A percentile compares a stretch with the other conserved stretches of the same genome.
These are phyloP conservation scores for Acrobeloides nanus DNA, from an alignment of 2,888 invertebrate species.

Conservation along the genomic window DNA sequence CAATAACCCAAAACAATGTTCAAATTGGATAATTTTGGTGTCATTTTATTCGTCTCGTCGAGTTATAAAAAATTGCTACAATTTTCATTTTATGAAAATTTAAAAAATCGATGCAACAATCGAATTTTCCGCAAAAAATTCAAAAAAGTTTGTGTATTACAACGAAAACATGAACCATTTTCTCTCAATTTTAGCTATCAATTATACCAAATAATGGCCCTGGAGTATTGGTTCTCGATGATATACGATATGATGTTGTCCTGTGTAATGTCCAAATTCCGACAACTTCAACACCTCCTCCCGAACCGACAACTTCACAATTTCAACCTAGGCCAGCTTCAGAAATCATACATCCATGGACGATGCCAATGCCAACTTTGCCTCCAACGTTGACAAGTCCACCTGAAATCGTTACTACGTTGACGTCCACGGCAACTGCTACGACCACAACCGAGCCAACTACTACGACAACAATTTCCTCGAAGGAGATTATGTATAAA, in stretches of 20 bases:
- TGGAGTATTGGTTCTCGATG: constrained; percentile 44
- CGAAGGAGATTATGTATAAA: constrained; percentile 10
- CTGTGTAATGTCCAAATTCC: constrained; percentile 23
- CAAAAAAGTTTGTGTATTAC: too few relatives aligned
- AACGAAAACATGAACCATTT: too few relatives aligned
- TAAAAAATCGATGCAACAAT: too few relatives aligned
- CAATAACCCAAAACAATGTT: too few relatives aligned
- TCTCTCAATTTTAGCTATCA: constrained; percentile 31
- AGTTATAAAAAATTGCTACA: too few relatives aligned
- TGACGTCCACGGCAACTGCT: constrained; percentile 8
- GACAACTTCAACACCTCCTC: not conserved
- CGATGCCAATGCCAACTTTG: constrained; percentile 4
- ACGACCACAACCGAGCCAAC: constrained; percentile 10
- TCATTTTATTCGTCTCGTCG: too few relatives aligned
- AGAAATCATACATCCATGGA: constrained; percentile 4
- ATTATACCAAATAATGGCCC: constrained; percentile 36
- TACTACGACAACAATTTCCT: constrained; percentile 14
- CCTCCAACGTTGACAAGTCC: constrained; percentile 6
- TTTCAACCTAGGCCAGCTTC: not conserved
- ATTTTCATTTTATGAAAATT: too few relatives aligned
- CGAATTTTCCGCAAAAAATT: too few relatives aligned
- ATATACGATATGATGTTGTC: constrained; percentile 43
- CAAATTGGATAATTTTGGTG: too few relatives aligned
- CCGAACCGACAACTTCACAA: not conserved
- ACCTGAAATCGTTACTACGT: constrained; percentile 1